Evolutionary conservation across 1,140 invertebrate genomes (phyloP).

Genomic region (Andrena cerasifolii): DNA sequence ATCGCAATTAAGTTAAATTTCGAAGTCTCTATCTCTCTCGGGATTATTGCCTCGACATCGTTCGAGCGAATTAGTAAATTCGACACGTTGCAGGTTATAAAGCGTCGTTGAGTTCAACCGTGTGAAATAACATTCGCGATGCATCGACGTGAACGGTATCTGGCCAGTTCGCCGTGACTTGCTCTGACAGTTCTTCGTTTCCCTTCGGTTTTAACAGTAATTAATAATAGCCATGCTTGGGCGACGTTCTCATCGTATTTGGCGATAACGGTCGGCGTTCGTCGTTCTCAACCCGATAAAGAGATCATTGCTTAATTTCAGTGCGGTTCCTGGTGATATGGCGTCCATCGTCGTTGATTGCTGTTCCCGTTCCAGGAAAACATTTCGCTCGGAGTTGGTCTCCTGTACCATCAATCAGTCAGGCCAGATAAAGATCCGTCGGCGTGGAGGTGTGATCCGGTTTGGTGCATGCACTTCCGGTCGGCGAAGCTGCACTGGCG

Average conservation of each 20-base stretch:
- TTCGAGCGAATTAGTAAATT: neutral
- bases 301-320: constrained; percentile 79
- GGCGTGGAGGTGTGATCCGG: constrained; percentile 82
- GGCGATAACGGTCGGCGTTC: neutral
- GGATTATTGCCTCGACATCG: constrained; percentile 2
- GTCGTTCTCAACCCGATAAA: constrained; percentile 43
- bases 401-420: constrained; percentile 37
- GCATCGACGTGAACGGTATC: constrained; percentile 25
- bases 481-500: constrained; percentile 87
- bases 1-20: neutral
- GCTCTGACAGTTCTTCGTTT: neutral
- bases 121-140: neutral
- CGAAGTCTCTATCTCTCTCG: constrained; percentile 42
- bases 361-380: constrained; percentile 16
- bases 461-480: constrained; percentile 87
- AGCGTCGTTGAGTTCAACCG: neutral
- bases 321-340: constrained; percentile 78
- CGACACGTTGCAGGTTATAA: neutral
- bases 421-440: constrained; percentile 82
- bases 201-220: neutral
- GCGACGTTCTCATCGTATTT: neutral
- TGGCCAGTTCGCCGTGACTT: constrained; percentile 18
- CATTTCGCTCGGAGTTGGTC: constrained; percentile 24
- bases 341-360: constrained; percentile 73
- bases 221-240: neutral